These are phyloP conservation scores for Hypercompe scribonia DNA, from an alignment of 2,888 invertebrate species.

Conservation along the genomic window DNA sequence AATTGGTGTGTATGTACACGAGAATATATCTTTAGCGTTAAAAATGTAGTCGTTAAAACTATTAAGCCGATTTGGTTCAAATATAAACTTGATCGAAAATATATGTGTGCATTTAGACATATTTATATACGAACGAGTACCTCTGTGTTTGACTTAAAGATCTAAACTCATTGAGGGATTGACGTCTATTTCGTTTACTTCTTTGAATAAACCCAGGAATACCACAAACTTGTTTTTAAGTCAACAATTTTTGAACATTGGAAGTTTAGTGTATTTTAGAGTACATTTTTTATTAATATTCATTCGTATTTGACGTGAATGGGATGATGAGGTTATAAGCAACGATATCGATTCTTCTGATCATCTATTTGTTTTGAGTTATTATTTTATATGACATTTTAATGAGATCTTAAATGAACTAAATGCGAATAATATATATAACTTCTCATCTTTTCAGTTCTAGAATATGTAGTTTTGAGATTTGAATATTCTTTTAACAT, in stretches of 20 bases:
- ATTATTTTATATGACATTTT: too few relatives aligned
- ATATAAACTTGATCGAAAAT: slow-evolving; percentile 25
- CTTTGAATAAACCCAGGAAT: not conserved
- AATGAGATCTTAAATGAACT: too few relatives aligned
- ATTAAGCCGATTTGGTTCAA: slow-evolving; percentile 25
- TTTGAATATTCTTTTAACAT: too few relatives aligned
- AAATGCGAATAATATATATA: too few relatives aligned
- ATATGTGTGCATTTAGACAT: slow-evolving; percentile 17
- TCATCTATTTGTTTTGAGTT: too few relatives aligned
- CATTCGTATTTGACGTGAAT: too few relatives aligned
- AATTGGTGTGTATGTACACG: not conserved
- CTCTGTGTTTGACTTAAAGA: slow-evolving; percentile 15
- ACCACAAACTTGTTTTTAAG: slow-evolving; percentile 4
- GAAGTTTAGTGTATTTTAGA: not conserved
- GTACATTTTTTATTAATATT: not conserved
- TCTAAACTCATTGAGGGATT: slow-evolving; percentile 11
- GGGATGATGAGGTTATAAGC: too few relatives aligned
- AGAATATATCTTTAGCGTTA: slow-evolving; percentile 9
- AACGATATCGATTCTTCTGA: too few relatives aligned
- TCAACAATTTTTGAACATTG: slow-evolving; percentile 4
- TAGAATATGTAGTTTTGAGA: too few relatives aligned
- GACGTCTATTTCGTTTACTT: slow-evolving; percentile 2
- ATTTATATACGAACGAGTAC: not conserved
- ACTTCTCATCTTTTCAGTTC: too few relatives aligned
- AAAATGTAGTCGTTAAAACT: slow-evolving; percentile 23